Base-by-base conservation (phyloP, 2,888 invertebrate species). In the Calameuta pallipes region DNA sequence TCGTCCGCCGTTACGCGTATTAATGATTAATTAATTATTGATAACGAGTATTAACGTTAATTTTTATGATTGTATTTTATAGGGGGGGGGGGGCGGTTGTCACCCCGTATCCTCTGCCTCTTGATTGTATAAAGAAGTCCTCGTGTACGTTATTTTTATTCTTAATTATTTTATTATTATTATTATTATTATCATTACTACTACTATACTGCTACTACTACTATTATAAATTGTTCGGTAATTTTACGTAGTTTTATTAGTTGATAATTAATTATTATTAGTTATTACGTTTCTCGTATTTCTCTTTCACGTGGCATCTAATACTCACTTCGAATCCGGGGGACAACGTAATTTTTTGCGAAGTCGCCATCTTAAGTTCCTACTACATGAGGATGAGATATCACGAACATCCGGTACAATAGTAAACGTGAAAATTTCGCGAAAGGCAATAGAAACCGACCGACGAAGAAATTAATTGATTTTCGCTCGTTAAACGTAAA, bases 291-390 rank as follows among this genome's bases (percentile, higher is more conserved):
- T 56, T 56, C 56, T 56, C 56, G 56, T 56, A 56, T 23, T 9
- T 56, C 23, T 56, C 56, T 9, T 56, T 56, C 23, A 23, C 23
- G 56, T 56, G 23, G 56, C 56, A 23, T 56, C 3, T 56, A 9
- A 56, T 56, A 23, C 23, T 56, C 23, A 56, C 4, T 56, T 56
- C 3, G 56, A 56, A 56, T 71, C 31, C 31, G 71, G 33, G 71
- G 9, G 71, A 31, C 71, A 31, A 31, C 71, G 71, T 34, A 23
- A 56, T 9, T 56, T 56, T 23, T 56, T 34, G 12, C 33, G 12
- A 71, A 31, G 71, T 71, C 71, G 83, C 87, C 88, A 90, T 90
- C 89, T 87, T 90, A 88, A 90, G 90, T 90, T 90, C 90, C 90
- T 90, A 90, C 86, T 86, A 84, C 86, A 88, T 82, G 84, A 86